Evolutionary conservation across 2,888 invertebrate genomes (phyloP).

Genomic region (Syrista parreyssii): DNA sequence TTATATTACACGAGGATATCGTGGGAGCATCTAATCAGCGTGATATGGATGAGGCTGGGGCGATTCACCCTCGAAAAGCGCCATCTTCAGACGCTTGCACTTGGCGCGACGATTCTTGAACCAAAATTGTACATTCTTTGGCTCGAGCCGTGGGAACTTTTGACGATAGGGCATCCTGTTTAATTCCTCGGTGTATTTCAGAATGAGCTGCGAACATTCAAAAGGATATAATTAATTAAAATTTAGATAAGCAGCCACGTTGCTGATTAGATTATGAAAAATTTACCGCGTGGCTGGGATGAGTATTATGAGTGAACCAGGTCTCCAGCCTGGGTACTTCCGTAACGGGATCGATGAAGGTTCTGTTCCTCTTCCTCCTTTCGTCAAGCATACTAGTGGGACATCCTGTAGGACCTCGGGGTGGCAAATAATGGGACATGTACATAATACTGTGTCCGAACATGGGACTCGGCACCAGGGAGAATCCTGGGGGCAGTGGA

Average conservation of each 20-base stretch:
- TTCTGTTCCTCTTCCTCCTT: conserved; percentile 93
- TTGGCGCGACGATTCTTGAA: conserved; percentile 99
- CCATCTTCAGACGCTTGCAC: conserved; percentile 95
- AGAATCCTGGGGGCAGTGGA: conserved; percentile 75
- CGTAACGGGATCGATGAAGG: conserved; percentile 98
- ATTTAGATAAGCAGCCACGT: background rate
- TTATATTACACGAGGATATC: background rate
- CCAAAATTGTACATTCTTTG: conserved; percentile 99
- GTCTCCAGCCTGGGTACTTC: conserved; percentile 95
- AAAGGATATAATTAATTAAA: background rate
- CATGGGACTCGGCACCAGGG: conserved; percentile 88
- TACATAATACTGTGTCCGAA: conserved; percentile 92
- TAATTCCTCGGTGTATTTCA: conserved; percentile 97
- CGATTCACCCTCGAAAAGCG: conserved; percentile 81
- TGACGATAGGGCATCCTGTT: conserved; percentile 97
- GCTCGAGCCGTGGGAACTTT: conserved; percentile 98
- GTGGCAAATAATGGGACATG: conserved; percentile 88
- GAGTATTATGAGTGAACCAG: conserved; percentile 98
- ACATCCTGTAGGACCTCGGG: conserved; percentile 60
- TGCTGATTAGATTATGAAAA: background rate
- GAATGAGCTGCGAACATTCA: conserved; percentile 77
- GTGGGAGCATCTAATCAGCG: conserved; percentile 52
- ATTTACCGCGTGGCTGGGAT: conserved; percentile 86
- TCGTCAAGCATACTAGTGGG: conserved; percentile 78
- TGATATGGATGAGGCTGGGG: conserved; percentile 68